Evolutionary conservation across 2,113 vertebrate genomes (phyloP), one percentile per base, ranked within the genome.

Genomic region (Mesoclemmys tuberculata): DNA sequence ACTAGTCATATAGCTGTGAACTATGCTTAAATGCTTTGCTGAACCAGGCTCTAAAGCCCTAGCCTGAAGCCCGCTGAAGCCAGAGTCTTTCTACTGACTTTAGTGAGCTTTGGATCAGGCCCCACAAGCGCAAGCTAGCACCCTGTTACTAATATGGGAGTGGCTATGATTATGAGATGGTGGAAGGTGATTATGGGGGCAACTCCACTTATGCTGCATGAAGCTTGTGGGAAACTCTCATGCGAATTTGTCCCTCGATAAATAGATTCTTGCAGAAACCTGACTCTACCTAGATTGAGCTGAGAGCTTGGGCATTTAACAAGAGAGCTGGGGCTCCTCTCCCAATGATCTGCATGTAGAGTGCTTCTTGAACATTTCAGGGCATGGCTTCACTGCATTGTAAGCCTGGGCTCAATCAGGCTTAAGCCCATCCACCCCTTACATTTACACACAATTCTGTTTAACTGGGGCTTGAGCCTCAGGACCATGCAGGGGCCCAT

Each of bases 311-410:
- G 29, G 7, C 2, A 77, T 2, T 8, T 90, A 86, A 51, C 41
- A 46, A 0, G 21, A 1, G 3, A 49, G 86, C 88, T 46, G 84
- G 81, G 2, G 0, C 10, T 79, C 2, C 5, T 4, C 1, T 46
- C 11, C 56, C 83, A 91, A 54, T 3, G 87, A 0, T 24, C 29
- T 77, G 84, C 26, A 31, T 1, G 1, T 19, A 5, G 12, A 31
- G 2, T 61, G 35, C 2, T 92, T 87, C 5, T 3, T 64, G 78
- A 55, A 5, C 5, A 35, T 16, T 48, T 11, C 29, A 61, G 58
- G 56, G 5, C 56, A 58, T 31, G 58, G 31, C 58, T 29, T 61
- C 58, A 61, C 58, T 31, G 58, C 58, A 31, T 5, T 5, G 8
- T 61, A 61, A 31, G 13, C 58, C 58, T 13, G 3, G 27, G 29